Evolutionary conservation across 1,140 invertebrate species (phyloP).

Genomic region (Epicauta chinensis): DNA sequence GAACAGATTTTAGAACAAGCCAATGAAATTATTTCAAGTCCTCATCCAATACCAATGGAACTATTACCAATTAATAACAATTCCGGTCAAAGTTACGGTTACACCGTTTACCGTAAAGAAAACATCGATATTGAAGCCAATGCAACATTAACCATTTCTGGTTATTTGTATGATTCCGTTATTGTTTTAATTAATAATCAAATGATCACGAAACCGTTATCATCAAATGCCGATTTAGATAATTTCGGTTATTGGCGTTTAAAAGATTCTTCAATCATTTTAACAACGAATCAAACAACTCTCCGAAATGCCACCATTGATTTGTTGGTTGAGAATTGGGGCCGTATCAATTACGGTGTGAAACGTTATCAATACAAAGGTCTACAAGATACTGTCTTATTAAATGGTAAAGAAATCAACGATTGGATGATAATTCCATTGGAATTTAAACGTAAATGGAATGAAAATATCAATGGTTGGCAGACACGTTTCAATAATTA

Average conservation of each 20-base stretch:
- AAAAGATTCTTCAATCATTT: conserved; percentile 32
- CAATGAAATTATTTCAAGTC: too few relatives aligned
- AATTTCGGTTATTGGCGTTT: conserved; percentile 44
- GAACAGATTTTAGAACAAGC: conserved; percentile 22
- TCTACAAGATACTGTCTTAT: conserved; percentile 39
- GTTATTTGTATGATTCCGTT: conserved; percentile 47
- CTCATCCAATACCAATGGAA: conserved; percentile 50
- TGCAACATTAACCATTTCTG: conserved; percentile 38
- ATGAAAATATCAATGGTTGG: conserved; percentile 21
- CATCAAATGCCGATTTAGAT: conserved; percentile 28
- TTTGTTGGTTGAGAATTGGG: conserved; percentile 53
- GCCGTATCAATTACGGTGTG: conserved; percentile 50
- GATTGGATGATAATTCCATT: conserved; percentile 47
- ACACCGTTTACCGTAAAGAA: conserved; percentile 46
- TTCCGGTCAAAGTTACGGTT: conserved; percentile 53
- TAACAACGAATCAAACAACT: conserved; percentile 3
- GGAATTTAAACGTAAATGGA: conserved; percentile 45
- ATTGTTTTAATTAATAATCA: conserved; percentile 44
- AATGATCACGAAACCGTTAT: conserved; percentile 34
- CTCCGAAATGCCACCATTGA: conserved; percentile 42
- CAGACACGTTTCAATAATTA: not conserved
- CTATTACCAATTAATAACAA: conserved; percentile 46
- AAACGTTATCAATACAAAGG: conserved; percentile 48
- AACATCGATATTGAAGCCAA: conserved; percentile 18
- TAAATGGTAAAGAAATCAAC: conserved; percentile 39